Percentiles rank a stretch among this genome's conserved stretches.
Evolutionary conservation across 2,113 vertebrate species (phyloP).

Genomic region (Serinus canaria): DNA sequence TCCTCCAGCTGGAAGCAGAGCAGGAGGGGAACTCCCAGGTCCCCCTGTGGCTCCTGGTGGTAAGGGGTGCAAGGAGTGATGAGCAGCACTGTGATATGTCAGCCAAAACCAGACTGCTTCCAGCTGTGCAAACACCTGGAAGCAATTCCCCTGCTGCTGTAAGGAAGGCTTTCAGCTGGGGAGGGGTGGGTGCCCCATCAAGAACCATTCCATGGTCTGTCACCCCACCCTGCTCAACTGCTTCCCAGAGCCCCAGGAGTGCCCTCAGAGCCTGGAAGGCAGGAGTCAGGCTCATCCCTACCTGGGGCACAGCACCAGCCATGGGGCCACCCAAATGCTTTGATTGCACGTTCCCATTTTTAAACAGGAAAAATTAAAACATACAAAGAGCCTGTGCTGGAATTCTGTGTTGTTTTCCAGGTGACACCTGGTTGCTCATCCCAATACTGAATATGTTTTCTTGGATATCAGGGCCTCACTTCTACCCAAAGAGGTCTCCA

Average conservation of each 20-base stretch:
- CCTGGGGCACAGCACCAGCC: constrained; percentile 7
- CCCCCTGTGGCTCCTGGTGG: not conserved
- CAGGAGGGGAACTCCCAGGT: not conserved
- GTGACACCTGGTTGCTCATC: constrained; percentile 56
- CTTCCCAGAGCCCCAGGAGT: not conserved
- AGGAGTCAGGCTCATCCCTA: not conserved
- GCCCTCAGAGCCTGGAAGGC: not conserved
- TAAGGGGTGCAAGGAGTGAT: not conserved
- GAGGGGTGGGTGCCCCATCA: not conserved
- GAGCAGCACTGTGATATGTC: constrained; percentile 16
- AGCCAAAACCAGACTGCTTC: not conserved
- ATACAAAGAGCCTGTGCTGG: constrained; percentile 56
- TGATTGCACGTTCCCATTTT: constrained; percentile 62
- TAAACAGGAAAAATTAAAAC: constrained; percentile 50
- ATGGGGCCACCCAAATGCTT: constrained; percentile 21
- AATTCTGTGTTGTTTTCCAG: constrained; percentile 39
- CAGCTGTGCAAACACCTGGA: not conserved
- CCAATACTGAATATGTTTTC: constrained; percentile 64
- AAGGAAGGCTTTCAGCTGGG: not conserved
- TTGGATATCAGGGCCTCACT: constrained; percentile 39
- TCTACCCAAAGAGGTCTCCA: constrained; percentile 59
- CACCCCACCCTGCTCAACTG: not conserved
- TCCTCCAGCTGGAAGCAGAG: not conserved
- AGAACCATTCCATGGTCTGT: not conserved
- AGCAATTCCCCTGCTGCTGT: not conserved